Conservation (phyloP, 2,888 invertebrate species). For the Drosophila pseudotalamancana region DNA sequence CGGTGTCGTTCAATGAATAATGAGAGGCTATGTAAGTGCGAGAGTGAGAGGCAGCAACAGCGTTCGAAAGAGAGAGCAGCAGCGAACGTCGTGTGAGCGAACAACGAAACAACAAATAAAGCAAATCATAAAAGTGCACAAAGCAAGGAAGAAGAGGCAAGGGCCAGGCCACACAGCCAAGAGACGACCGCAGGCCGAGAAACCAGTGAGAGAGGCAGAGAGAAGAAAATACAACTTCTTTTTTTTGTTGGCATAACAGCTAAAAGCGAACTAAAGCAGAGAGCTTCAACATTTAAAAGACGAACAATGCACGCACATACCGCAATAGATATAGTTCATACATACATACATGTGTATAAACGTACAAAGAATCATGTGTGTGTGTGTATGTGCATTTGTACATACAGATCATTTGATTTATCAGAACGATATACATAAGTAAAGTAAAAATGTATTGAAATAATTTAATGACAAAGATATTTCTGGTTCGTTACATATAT, state of each 20-base stretch:
- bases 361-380: no score
- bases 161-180: slow-evolving; percentile 40
- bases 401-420: slow-evolving; percentile 65
- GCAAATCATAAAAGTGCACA: slow-evolving; percentile 74
- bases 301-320: slow-evolving; percentile 65
- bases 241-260: slow-evolving; percentile 53
- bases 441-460: slow-evolving; percentile 2
- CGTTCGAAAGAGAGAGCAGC: slow-evolving; percentile 36
- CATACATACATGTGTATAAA: neutral
- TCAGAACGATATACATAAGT: slow-evolving; percentile 41
- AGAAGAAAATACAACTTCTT: slow-evolving; percentile 68
- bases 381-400: slow-evolving; percentile 7
- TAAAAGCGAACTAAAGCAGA: slow-evolving; percentile 57
- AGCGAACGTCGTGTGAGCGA: slow-evolving; percentile 53
- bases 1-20: slow-evolving; percentile 76
- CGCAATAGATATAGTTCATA: slow-evolving; percentile 41
- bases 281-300: slow-evolving; percentile 67
- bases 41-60: slow-evolving; percentile 39
- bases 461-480: neutral
- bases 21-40: slow-evolving; percentile 70
- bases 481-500: neutral
- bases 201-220: slow-evolving; percentile 36
- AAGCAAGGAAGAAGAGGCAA: slow-evolving; percentile 56
- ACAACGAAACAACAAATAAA: slow-evolving; percentile 72
- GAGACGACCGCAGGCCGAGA: slow-evolving; percentile 43